These are phyloP conservation scores for Drosophila tsacasi DNA, from an alignment of 1,140 invertebrate species.

Conservation along the genomic window DNA sequence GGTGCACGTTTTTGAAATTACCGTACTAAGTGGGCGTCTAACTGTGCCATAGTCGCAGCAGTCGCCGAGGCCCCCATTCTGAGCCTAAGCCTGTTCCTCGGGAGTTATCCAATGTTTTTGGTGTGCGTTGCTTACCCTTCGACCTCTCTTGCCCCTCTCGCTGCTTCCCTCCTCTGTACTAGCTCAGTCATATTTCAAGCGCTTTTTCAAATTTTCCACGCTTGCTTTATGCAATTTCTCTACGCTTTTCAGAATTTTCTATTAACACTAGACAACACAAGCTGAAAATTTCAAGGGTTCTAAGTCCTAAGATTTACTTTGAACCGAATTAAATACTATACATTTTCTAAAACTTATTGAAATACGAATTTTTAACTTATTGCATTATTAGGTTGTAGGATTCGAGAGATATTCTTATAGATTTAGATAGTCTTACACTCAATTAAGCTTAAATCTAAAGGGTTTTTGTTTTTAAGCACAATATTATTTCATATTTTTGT, in stretches of 20 bases:
- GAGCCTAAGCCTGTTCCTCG: conserved; percentile 22
- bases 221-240: conserved; percentile 78
- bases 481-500: not conserved
- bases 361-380: too few species aligned
- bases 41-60: conserved; percentile 61
- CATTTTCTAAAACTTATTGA: too few species aligned
- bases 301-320: not conserved
- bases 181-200: conserved; percentile 52
- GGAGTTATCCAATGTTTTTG: conserved; percentile 19
- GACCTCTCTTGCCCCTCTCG: conserved; percentile 29
- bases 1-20: conserved; percentile 84
- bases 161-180: not conserved
- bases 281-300: not conserved
- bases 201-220: conserved; percentile 79
- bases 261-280: conserved; percentile 54
- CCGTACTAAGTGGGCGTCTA: conserved; percentile 85
- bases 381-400: too few species aligned
- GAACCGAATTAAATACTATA: not conserved
- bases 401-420: too few species aligned
- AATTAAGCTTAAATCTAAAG: too few species aligned
- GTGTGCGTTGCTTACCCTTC: conserved; percentile 55
- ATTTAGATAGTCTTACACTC: too few species aligned
- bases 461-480: too few species aligned
- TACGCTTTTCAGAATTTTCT: conserved; percentile 57
- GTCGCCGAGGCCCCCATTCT: not conserved